Evolutionary conservation across 2,888 invertebrate genomes (phyloP).

Genomic region (Malthinus flaveolus): DNA sequence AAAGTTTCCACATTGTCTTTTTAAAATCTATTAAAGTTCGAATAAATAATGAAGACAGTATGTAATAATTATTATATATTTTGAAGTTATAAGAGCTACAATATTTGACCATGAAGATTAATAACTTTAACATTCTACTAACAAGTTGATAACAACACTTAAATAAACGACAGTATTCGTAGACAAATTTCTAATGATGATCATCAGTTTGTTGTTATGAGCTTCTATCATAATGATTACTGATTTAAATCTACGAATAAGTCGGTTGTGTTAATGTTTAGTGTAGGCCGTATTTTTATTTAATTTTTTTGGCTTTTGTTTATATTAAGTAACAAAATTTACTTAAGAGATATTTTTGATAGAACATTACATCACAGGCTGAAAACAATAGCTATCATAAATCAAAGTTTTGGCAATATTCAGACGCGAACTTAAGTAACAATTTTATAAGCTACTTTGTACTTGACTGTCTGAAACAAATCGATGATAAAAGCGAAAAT

Average conservation of each 20-base stretch:
- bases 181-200: not conserved
- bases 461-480: constrained; percentile 5
- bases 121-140: constrained; percentile 47
- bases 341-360: not conserved
- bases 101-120: constrained; percentile 44
- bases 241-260: not conserved
- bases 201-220: no score
- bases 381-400: constrained; percentile 1
- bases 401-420: no score
- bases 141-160: constrained; percentile 48
- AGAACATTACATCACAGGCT: constrained; percentile 14
- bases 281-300: constrained; percentile 21
- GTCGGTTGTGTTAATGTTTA: constrained; percentile 3
- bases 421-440: constrained; percentile 7
- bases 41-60: not conserved
- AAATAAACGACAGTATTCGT: constrained; percentile 32
- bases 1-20: no score
- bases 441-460: constrained; percentile 21
- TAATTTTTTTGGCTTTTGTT: constrained; percentile 6
- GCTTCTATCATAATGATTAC: no score
- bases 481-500: not conserved
- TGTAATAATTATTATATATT: constrained; percentile 38
- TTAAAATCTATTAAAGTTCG: no score
- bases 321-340: not conserved
- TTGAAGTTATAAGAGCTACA: constrained; percentile 50